phyloP scores from a whole-genome alignment of 2,797 vertebrate species.

The Enteromius thamalakanensis region DNA sequence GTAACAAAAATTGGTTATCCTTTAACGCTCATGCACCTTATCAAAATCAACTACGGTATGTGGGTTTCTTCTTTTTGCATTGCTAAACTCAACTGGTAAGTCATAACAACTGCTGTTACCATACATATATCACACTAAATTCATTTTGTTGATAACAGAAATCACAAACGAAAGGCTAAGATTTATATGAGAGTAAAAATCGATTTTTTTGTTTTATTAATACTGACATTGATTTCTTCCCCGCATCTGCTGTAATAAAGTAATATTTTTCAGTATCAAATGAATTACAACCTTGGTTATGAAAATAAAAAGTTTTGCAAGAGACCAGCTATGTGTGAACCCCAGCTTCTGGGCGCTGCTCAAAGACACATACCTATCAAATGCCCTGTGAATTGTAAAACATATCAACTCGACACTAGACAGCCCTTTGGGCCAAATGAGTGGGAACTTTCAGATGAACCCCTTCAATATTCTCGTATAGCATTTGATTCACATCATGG shows the following conservation, averaged over 20 bases:
- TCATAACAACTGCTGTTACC: constrained; percentile 17
- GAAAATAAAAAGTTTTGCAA: constrained; percentile 51
- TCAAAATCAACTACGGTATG: constrained; percentile 46
- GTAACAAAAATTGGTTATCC: constrained; percentile 65
- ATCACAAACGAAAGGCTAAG: background rate
- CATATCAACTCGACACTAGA: constrained; percentile 52
- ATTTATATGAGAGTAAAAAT: constrained; percentile 14
- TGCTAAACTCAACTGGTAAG: constrained; percentile 21
- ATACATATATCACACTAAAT: background rate
- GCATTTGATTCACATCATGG: background rate
- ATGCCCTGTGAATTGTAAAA: constrained; percentile 59
- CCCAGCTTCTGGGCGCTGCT: constrained; percentile 42
- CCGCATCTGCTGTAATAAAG: constrained; percentile 49
- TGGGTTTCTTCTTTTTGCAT: constrained; percentile 52
- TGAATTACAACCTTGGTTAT: constrained; percentile 52
- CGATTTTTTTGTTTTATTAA: constrained; percentile 15
- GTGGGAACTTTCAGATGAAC: constrained; percentile 45
- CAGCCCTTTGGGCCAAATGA: constrained; percentile 26
- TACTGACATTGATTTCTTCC: constrained; percentile 42
- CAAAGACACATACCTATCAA: constrained; percentile 58
- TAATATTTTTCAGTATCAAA: constrained; percentile 51
- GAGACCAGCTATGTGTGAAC: constrained; percentile 36
- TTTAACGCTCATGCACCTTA: constrained; percentile 55
- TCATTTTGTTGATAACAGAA: background rate
- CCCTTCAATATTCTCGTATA: constrained; percentile 17